Base-by-base conservation (phyloP, 2,113 vertebrate genomes). In the Hystrix brachyura region DNA sequence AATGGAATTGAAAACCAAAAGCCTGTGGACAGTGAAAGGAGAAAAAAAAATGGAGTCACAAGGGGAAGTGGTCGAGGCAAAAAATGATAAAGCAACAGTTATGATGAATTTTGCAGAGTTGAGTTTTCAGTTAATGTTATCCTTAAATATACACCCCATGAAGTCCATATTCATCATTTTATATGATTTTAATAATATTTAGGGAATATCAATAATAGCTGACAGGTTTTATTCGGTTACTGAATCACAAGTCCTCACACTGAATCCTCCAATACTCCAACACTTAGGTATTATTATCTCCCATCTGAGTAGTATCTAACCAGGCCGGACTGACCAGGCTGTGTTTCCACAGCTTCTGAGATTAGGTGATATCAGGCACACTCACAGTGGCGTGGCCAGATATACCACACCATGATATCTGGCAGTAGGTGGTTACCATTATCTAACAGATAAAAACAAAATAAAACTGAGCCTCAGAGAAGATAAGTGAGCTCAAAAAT, bases 1-100 rank as follows among this genome's bases (percentile, higher is more conserved):
- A 98, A 94, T 4, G 98, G 97, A 62, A 97, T 76, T 65, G 98
- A 98, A 97, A 98, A 97, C 97, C 95, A 97, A 74, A 88, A 82
- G 5, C 97, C 98, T 98, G 48, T 48, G 43, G 71, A 74, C 27
- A 53, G 43, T 51, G 81, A 92, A 76, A n/a, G 59, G 27, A 69
- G 43, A 27, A 67, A 86, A 25, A 14, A 64, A 94, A 94, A 64
- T n/a, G 72, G n/a, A 78, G 34, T 90, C 38, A 90, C 4, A 69
- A 59, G 67, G 78, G 6, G 29, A 94, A 62, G 12, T 29, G 53
- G 3, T 34, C 19, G 27, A 93, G 81, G 57, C 55, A 90, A 91
- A 97, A 96, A 21, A 0, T 23, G 4, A 82, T 46, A 72, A 78
- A 80, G 14, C 55, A 60, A 46, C 29, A 53, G 3, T 65, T 79